Conservation (phyloP, 2,888 invertebrate species). For the Proisotoma minuta region DNA sequence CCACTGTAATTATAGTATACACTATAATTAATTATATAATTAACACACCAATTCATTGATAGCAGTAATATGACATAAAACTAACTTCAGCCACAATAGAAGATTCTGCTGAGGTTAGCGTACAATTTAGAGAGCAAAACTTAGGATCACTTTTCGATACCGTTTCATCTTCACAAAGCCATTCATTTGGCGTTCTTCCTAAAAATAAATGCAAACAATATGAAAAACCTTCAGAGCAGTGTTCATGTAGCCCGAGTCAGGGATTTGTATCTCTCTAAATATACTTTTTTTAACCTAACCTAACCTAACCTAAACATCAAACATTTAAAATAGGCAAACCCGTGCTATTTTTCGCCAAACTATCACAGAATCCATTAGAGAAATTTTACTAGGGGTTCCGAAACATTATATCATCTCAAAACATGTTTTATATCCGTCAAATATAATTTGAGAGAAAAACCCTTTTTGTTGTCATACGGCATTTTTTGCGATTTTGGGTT, state of each 20-base stretch:
- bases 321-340: no score
- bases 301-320: no score
- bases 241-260: no score
- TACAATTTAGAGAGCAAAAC: conserved; percentile 5
- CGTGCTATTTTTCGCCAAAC: no score
- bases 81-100: conserved; percentile 8
- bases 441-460: background rate
- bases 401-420: no score
- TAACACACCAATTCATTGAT: background rate
- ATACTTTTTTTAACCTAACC: no score
- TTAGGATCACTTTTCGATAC: background rate
- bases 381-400: no score
- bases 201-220: background rate
- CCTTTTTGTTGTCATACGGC: no score
- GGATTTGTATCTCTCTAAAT: no score
- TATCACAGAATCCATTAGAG: no score
- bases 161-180: conserved; percentile 16
- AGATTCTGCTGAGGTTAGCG: background rate
- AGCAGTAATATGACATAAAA: background rate
- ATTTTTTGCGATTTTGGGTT: no score
- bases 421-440: background rate
- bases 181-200: conserved; percentile 18
- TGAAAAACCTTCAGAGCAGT: background rate
- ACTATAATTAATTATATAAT: background rate
- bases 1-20: conserved; percentile 26